These are phyloP conservation scores for Rutilus rutilus DNA, from an alignment of 2,113 vertebrate species.

Conservation along the genomic window DNA sequence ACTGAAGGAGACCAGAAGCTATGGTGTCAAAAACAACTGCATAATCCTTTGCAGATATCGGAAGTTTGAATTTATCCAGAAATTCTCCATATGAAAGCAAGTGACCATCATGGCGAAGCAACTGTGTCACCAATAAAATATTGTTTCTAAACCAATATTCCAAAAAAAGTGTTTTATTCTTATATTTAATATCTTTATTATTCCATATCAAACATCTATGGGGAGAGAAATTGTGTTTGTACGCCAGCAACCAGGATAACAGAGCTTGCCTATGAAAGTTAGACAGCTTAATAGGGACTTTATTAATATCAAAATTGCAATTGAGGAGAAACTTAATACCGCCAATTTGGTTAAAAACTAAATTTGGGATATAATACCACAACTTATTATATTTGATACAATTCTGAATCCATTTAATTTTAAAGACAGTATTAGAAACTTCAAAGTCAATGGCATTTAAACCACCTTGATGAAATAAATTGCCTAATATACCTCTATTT, in stretches of 20 bases:
- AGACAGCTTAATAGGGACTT: not conserved
- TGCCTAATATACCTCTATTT: slow-evolving; percentile 5
- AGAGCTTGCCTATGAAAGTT: not conserved
- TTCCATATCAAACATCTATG: not conserved
- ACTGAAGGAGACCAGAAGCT: not conserved
- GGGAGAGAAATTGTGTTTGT: not conserved
- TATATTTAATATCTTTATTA: not conserved
- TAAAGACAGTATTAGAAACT: not conserved
- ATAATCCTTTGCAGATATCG: not conserved
- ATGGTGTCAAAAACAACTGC: not conserved
- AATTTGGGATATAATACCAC: not conserved
- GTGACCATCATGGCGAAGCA: not conserved
- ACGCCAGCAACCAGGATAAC: not conserved
- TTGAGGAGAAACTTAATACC: slow-evolving; percentile 2
- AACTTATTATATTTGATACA: not conserved
- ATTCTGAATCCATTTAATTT: slow-evolving; percentile 1
- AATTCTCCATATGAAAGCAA: not conserved
- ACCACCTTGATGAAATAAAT: not conserved
- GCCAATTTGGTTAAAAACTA: not conserved
- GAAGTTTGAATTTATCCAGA: not conserved
- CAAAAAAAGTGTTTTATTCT: not conserved
- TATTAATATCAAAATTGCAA: not conserved
- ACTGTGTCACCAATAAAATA: slow-evolving; percentile 4
- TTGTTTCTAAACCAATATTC: not conserved
- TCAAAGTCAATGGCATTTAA: not conserved